A percentile compares a stretch with the other conserved stretches of the same genome.
These are phyloP conservation scores for Dryobates pubescens DNA, from an alignment of 2,797 vertebrate species.

Conservation along the genomic window DNA sequence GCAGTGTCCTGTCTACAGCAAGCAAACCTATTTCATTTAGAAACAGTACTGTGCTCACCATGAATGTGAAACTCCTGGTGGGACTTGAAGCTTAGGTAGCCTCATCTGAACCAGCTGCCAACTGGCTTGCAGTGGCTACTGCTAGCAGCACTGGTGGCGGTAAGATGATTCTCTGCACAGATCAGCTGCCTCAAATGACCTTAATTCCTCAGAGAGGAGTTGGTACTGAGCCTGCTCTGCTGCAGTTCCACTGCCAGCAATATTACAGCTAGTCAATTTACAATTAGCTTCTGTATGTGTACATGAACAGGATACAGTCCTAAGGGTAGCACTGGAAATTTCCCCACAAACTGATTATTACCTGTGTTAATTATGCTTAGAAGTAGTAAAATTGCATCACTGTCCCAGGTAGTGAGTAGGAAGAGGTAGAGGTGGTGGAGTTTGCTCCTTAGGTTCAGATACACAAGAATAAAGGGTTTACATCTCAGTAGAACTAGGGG, in stretches of 20 bases:
- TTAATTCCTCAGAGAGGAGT: background rate
- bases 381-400: background rate
- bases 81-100: background rate
- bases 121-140: no score
- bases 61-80: background rate
- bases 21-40: background rate
- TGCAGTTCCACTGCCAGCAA: background rate
- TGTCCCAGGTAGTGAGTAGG: background rate
- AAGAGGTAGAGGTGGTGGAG: background rate
- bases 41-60: background rate
- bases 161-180: background rate
- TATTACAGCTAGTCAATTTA: background rate
- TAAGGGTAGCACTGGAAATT: background rate
- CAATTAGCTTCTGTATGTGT: background rate
- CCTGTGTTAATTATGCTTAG: background rate
- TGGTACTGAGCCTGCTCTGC: background rate
- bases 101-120: background rate
- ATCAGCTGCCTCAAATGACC: background rate
- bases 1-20: background rate
- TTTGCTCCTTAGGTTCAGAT: background rate
- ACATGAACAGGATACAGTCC: background rate
- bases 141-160: background rate
- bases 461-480: no score
- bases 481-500: background rate
- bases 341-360: background rate